phyloP scores from a whole-genome alignment of 2,888 invertebrate genomes.

The Orthosia cruda region DNA sequence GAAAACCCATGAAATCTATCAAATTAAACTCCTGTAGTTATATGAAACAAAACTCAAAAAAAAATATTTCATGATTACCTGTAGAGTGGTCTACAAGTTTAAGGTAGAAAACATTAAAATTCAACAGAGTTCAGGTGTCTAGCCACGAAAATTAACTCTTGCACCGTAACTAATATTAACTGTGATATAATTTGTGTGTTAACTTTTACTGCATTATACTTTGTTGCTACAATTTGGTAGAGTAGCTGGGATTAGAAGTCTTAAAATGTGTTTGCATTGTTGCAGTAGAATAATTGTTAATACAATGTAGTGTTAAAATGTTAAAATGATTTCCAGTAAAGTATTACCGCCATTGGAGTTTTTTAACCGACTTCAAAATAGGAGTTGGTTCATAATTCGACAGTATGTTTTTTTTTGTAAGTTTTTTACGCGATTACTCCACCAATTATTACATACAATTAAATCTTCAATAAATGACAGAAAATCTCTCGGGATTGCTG shows the following conservation, averaged over 20 bases:
- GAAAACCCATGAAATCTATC: no score
- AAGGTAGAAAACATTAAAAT: conserved; percentile 22
- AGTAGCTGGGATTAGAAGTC: no score
- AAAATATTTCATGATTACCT: conserved; percentile 8
- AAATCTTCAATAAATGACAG: no score
- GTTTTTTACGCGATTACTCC: no score
- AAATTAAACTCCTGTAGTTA: background rate
- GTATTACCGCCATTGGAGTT: no score
- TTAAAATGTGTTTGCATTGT: background rate
- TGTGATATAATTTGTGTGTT: conserved; percentile 9
- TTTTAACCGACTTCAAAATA: no score
- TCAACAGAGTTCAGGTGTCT: conserved; percentile 22
- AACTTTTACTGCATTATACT: background rate
- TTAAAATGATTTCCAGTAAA: no score
- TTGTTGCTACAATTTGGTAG: background rate
- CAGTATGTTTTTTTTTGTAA: no score
- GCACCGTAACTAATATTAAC: conserved; percentile 19
- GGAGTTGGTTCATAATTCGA: no score
- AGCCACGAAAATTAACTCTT: conserved; percentile 9
- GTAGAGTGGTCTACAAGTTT: background rate
- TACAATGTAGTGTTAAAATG: no score
- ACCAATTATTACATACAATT: no score
- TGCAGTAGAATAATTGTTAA: background rate
- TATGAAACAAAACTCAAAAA: conserved; percentile 6
- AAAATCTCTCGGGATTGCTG: no score